Evolutionary conservation across 2,888 invertebrate genomes (phyloP).

Genomic region (Agrilus cyanescens): DNA sequence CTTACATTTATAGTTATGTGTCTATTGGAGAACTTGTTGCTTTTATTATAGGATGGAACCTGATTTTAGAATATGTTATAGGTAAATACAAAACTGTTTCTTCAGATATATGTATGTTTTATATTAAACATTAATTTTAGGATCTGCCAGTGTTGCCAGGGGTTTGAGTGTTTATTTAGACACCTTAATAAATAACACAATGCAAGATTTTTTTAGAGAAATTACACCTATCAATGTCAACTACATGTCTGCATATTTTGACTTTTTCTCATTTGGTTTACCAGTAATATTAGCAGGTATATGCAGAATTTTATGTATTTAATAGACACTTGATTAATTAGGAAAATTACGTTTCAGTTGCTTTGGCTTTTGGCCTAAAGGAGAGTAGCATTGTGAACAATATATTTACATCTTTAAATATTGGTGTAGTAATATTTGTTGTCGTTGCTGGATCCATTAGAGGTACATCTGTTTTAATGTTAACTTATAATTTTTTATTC

Average conservation of each 20-base stretch:
- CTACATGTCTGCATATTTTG: slow-evolving; percentile 60
- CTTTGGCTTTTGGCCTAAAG: slow-evolving; percentile 72
- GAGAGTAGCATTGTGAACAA: slow-evolving; percentile 82
- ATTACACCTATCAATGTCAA: slow-evolving; percentile 53
- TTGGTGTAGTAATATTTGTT: slow-evolving; percentile 71
- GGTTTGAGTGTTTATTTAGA: slow-evolving; percentile 69
- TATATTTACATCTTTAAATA: slow-evolving; percentile 71
- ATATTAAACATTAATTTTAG: slow-evolving; percentile 31
- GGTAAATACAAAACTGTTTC: slow-evolving; percentile 36
- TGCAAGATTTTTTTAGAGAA: slow-evolving; percentile 49
- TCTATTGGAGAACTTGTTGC: slow-evolving; percentile 86
- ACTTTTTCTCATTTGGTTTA: slow-evolving; percentile 62
- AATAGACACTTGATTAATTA: not conserved
- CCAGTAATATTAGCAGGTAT: slow-evolving; percentile 58
- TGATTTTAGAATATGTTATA: slow-evolving; percentile 79
- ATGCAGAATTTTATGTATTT: slow-evolving; percentile 12
- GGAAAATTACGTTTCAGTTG: slow-evolving; percentile 42
- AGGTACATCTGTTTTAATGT: slow-evolving; percentile 36
- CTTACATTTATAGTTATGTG: slow-evolving; percentile 88
- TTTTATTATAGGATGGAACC: slow-evolving; percentile 88
- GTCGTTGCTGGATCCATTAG: slow-evolving; percentile 66
- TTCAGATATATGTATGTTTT: not conserved
- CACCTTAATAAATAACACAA: slow-evolving; percentile 49
- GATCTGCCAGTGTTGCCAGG: slow-evolving; percentile 70
- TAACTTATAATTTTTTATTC: no score